phyloP scores from a whole-genome alignment of 2,113 vertebrate species.

The Scortum barcoo region DNA sequence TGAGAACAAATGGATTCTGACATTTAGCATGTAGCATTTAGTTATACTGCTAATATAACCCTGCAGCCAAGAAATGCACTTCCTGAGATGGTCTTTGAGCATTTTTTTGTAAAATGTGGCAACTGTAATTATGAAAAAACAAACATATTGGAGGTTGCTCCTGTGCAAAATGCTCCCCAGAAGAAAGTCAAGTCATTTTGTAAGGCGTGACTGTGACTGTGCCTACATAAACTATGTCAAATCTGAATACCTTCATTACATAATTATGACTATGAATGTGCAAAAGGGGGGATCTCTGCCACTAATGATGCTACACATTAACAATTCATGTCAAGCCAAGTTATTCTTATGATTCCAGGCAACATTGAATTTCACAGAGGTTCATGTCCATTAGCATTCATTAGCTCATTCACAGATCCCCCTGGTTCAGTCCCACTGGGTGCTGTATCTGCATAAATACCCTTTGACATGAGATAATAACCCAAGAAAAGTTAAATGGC shows the following conservation, averaged over 20 bases:
- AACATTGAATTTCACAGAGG: not conserved
- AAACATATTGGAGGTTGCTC: not conserved
- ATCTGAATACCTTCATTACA: not conserved
- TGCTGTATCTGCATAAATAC: not conserved
- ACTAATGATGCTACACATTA: not conserved
- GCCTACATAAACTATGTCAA: not conserved
- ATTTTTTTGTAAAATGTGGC: too few species aligned
- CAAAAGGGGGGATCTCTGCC: not conserved
- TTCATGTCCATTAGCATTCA: not conserved
- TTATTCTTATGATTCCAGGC: not conserved
- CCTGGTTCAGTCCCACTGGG: not conserved
- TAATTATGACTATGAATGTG: not conserved
- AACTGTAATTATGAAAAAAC: not conserved
- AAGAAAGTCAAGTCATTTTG: not conserved
- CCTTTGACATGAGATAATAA: not conserved
- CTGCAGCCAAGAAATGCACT: too few species aligned
- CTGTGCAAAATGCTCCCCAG: not conserved
- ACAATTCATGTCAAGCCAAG: not conserved
- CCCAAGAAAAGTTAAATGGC: too few species aligned
- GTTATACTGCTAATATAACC: too few species aligned
- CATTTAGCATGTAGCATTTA: too few species aligned
- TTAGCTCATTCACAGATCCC: not conserved
- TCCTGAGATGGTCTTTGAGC: too few species aligned
- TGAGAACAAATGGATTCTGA: too few species aligned
- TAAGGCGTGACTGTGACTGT: not conserved